Base-by-base conservation (phyloP, 1,140 invertebrate genomes). In the Papilio polyxenes region DNA sequence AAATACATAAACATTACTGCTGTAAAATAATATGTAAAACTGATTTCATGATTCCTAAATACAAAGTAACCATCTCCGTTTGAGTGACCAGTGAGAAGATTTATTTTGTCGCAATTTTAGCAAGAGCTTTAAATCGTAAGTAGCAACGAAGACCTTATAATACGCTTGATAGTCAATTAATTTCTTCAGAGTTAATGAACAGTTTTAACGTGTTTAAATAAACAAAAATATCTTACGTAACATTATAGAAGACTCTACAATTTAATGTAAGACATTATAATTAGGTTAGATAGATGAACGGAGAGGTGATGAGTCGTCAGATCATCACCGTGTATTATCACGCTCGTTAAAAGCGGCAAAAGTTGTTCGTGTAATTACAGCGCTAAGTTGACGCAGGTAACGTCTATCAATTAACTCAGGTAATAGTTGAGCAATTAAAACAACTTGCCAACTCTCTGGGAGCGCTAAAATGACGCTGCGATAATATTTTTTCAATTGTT, bases 351-450 rank as follows among this genome's bases (percentile, higher is more conserved):
- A 20, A 9, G 20, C n/a, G n/a, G 44, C 20, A 56, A 77, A 81
- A 83, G 62, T 83, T 81, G 37, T 59, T 65, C 20, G 75, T 77
- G 49, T 75, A 77, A 77, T 77, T 77, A 23, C 20, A 77, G 49
- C 48, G 75, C 49, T 77, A 77, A 77, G 75, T 53, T 53, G 75
- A 51, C 75, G 75, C 48, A 77, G 75, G 75, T 48, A 83, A 74
- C 81, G 82, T 82, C 81, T 82, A 84, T 85, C 86, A 85, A 87
- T 87, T 87, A 85, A 72, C 62, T 75, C 17, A 17, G 75, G 79
- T 56, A 82, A 83, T 83, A 78, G 81, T 82, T 81, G 31, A 82
- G 82, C 82, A 86, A 86, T 86, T 86, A 85, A 86, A 86, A 82
- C 74, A 79, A 83, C 82, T 82, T 82, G 81, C 78, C 75, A 69